phyloP scores from a whole-genome alignment of 2,113 vertebrate species.

The Tachysurus fulvidraco region DNA sequence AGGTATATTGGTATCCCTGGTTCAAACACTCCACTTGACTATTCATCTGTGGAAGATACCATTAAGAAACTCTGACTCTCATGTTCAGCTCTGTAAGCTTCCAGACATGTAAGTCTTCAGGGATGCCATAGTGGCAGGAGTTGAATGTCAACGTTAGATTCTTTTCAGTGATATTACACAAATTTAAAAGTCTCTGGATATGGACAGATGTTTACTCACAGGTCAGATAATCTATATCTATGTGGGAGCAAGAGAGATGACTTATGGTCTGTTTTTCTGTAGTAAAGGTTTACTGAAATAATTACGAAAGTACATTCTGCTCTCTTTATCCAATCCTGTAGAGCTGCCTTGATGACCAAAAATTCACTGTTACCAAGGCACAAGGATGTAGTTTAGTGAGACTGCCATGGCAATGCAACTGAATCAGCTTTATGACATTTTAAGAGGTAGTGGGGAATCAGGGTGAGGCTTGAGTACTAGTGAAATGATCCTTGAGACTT shows the following conservation, averaged over 20 bases:
- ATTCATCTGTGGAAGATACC: background rate
- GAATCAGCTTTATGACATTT: background rate
- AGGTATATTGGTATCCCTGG: background rate
- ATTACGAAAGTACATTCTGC: background rate
- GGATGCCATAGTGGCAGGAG: no score
- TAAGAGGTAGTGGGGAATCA: background rate
- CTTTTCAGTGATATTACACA: no score
- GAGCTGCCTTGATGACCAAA: background rate
- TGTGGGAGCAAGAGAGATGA: background rate
- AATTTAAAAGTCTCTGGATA: background rate
- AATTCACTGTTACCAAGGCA: background rate
- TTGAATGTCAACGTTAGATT: no score
- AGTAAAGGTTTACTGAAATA: background rate
- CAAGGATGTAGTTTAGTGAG: background rate
- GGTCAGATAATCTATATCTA: background rate
- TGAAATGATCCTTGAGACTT: background rate
- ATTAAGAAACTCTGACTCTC: background rate
- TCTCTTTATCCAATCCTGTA: background rate
- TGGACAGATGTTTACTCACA: background rate
- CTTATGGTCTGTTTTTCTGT: background rate
- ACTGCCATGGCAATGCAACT: background rate
- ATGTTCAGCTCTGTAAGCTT: no score
- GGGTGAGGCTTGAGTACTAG: background rate
- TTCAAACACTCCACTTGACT: background rate
- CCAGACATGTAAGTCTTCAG: no score